Conservation (phyloP, 2,797 vertebrate species). For the Myiothlypis coronata region DNA sequence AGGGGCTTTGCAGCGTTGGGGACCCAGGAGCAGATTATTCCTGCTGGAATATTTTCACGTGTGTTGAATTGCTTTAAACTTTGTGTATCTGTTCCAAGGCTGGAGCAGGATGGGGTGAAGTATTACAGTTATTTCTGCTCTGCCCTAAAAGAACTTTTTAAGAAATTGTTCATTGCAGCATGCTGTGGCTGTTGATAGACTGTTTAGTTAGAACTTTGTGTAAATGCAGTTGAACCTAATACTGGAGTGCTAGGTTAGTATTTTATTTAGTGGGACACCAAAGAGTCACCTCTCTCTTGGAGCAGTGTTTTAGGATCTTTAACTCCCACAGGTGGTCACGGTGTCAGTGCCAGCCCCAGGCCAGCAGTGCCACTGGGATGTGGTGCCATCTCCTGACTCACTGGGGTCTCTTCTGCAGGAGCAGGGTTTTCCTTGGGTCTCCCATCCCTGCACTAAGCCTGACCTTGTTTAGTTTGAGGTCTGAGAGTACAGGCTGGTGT, state of each 20-base stretch:
- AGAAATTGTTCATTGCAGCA: neutral
- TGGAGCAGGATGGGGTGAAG: neutral
- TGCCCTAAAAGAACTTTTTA: neutral
- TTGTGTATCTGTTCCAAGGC: neutral
- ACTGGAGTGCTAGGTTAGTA: neutral
- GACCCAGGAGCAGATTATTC: neutral
- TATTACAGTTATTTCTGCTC: neutral
- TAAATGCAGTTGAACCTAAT: neutral
- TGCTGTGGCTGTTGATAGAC: neutral
- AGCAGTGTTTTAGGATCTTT: conserved; percentile 24
- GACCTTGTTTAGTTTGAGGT: conserved; percentile 58
- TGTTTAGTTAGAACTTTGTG: neutral
- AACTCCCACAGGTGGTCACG: conserved; percentile 44
- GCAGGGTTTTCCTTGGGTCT: conserved; percentile 52
- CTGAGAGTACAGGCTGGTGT: conserved; percentile 42
- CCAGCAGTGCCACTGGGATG: neutral
- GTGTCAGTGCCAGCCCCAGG: neutral
- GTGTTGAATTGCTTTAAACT: neutral
- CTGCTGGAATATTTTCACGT: neutral
- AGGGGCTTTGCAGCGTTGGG: fast-evolving
- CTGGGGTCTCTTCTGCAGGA: conserved; percentile 47
- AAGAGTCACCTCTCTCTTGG: neutral
- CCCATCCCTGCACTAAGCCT: conserved; percentile 54
- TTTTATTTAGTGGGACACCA: neutral
- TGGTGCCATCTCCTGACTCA: conserved; percentile 68